Conservation (phyloP, 2,888 invertebrate genomes). For the Chromoteleia sp. region DNA sequence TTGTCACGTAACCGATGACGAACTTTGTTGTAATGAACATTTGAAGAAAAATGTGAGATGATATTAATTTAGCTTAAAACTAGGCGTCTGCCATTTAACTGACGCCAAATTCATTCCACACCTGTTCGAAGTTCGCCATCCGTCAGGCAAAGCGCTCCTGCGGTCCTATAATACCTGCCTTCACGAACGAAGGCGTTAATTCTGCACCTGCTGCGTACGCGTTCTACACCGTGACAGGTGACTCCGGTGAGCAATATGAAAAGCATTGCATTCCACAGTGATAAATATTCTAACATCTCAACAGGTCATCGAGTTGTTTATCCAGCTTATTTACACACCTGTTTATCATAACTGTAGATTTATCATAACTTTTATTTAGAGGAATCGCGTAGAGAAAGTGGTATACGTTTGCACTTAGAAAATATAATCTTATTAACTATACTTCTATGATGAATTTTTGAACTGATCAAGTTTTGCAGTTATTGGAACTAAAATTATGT, state of each 20-base stretch:
- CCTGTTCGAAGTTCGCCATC: slow-evolving; percentile 61
- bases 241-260: slow-evolving; percentile 43
- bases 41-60: neutral
- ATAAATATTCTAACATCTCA: slow-evolving; percentile 31
- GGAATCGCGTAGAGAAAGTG: too few relatives aligned
- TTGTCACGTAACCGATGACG: too few relatives aligned
- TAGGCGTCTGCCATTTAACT: slow-evolving; percentile 40
- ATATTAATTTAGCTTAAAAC: slow-evolving; percentile 16
- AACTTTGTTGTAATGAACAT: slow-evolving; percentile 1
- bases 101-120: slow-evolving; percentile 61
- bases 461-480: too few relatives aligned
- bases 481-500: too few relatives aligned
- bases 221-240: slow-evolving; percentile 60
- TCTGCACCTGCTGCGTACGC: slow-evolving; percentile 63
- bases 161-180: slow-evolving; percentile 57
- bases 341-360: too few relatives aligned
- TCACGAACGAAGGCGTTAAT: slow-evolving; percentile 61
- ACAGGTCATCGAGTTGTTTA: slow-evolving; percentile 2
- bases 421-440: too few relatives aligned
- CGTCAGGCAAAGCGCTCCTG: slow-evolving; percentile 53
- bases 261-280: slow-evolving; percentile 9
- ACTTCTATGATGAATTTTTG: too few relatives aligned
- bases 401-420: too few relatives aligned
- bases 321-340: neutral
- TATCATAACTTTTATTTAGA: too few relatives aligned